Percentiles rank a stretch among this genome's conserved stretches.
phyloP scores from a whole-genome alignment of 2,888 invertebrate genomes.

The Synergus gifuensis region DNA sequence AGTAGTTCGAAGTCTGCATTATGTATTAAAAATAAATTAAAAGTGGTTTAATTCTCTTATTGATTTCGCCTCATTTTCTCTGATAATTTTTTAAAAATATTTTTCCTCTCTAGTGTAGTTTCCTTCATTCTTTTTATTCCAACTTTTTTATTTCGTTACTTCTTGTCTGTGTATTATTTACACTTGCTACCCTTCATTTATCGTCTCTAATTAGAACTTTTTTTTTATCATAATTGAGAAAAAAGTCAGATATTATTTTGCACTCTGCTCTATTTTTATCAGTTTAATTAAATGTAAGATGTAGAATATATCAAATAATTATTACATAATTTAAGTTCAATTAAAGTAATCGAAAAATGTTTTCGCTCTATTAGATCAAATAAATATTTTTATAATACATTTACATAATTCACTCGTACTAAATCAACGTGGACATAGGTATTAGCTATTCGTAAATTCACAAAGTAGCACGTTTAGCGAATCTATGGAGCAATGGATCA shows the following conservation, averaged over 20 bases:
- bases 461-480: conserved; percentile 22
- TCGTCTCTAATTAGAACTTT: not conserved
- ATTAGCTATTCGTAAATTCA: not conserved
- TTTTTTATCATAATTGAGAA: not conserved
- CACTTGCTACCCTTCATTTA: not conserved
- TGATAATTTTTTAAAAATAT: not conserved
- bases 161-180: not conserved
- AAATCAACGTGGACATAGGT: not conserved
- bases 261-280: not conserved
- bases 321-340: not conserved
- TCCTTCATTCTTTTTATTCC: not conserved
- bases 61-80: not conserved
- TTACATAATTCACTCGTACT: not conserved
- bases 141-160: not conserved
- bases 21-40: too few species aligned
- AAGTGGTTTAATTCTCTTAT: not conserved
- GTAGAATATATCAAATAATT: not conserved
- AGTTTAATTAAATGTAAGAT: not conserved
- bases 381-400: not conserved
- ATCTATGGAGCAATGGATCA: conserved; percentile 7
- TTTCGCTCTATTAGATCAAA: not conserved
- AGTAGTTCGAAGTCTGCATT: not conserved
- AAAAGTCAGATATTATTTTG: not conserved
- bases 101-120: not conserved
- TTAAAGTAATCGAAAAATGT: not conserved